Percentiles rank a stretch among this genome's conserved stretches.
Evolutionary conservation across 1,140 invertebrate genomes (phyloP).

Genomic region (Solenopsis fugax): DNA sequence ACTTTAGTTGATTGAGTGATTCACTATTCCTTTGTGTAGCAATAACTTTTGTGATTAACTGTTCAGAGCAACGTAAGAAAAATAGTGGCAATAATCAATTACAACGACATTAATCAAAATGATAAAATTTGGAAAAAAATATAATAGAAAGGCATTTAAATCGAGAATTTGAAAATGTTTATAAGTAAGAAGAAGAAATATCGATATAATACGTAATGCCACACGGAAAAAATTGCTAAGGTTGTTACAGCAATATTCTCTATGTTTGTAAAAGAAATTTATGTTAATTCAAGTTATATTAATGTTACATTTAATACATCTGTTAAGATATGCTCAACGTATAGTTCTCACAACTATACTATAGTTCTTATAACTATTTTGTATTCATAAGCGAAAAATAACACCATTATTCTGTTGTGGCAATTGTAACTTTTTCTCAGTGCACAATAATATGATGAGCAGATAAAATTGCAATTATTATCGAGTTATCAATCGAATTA

Average conservation of each 20-base stretch:
- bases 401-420: too few species aligned
- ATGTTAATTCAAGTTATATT: too few species aligned
- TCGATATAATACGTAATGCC: neutral
- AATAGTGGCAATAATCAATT: neutral
- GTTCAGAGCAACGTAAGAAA: neutral
- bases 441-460: neutral
- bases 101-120: neutral
- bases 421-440: too few species aligned
- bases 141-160: neutral
- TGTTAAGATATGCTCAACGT: too few species aligned
- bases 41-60: conserved; percentile 26
- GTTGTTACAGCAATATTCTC: too few species aligned
- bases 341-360: too few species aligned
- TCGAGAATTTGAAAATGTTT: neutral
- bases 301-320: too few species aligned
- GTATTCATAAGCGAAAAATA: too few species aligned
- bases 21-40: neutral
- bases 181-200: neutral
- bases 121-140: neutral
- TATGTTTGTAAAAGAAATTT: too few species aligned
- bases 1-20: neutral
- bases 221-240: too few species aligned
- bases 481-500: conserved; percentile 4
- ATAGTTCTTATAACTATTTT: too few species aligned
- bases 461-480: neutral